Base-by-base conservation (phyloP, 2,113 vertebrate genomes). In the Petroica traversi region DNA sequence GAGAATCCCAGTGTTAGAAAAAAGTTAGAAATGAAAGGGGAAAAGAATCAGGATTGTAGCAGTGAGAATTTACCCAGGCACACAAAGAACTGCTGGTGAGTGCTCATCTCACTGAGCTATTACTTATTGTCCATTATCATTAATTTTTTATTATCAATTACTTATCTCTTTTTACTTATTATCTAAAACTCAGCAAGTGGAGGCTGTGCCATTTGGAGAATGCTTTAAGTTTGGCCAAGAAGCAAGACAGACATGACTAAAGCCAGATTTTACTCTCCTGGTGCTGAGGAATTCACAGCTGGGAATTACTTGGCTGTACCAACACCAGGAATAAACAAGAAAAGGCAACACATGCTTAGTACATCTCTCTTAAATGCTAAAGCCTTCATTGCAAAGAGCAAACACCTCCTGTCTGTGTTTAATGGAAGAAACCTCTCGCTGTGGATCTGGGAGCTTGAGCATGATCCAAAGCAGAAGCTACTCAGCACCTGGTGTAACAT, bases 171-270 rank as follows among this genome's bases (percentile, higher is more conserved):
- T 34, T 48, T 48, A 78, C 8, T 48, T n/a, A 17, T 51, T 31
- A 49, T 8, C 5, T 17, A 36, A 25, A 63, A 45, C 17, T 25
- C 36, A 36, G n/a, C 40, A 55, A 51, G 16, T 8, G 3, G 12
- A 67, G 19, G 29, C 29, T 8, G 18, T 80, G 28, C 24, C 20
- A 2, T 5, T 8, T 19, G 9, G 6, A 41, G 19, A 5, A 19
- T 2, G 0, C 43, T 17, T 55, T 12, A 25, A 9, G 3, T 28
- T 12, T 49, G 25, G 51, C 49, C 19, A 11, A 52, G 55, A 19
- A 58, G 38, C 23, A 38, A 12, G 16, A 43, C 0, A 2, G 3
- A 6, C 5, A 5, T 3, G 29, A 40, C 5, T 17, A 22, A 26
- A 51, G 40, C 6, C 4, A 4, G 11, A 24, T 48, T 73, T 46